Base-by-base conservation (phyloP, 2,888 invertebrate genomes). In the Acanthosepion lycidas region DNA sequence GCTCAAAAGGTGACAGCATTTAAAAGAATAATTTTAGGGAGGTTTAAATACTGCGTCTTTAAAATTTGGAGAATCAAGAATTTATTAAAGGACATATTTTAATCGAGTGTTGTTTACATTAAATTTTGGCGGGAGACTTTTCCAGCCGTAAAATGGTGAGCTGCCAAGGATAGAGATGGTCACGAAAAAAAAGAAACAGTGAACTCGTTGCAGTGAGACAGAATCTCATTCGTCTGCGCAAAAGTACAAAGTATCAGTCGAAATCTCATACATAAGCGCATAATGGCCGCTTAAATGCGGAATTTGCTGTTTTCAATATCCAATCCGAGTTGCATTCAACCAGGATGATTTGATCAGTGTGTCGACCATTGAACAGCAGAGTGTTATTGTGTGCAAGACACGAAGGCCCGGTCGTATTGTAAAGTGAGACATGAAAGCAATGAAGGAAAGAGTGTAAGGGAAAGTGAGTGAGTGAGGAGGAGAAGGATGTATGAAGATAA, bases 231-330 rank as follows among this genome's bases (percentile, higher is more conserved):
- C 28, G 78, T 78, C 78, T 78, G 78, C 28, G n/a, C n/a, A 78
- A 78, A 78, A 78, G n/a, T 78, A n/a, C 78, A 78, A 78, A 78
- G 9, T 59, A 59, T 59, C 59, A 5, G 59, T 59, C 59, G 23
- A 59, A 59, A 59, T 59, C 59, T 59, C 59, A 59, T 59, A 78
- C n/a, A n/a, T 78, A 78, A 78, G 78, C 78, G 78, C 78, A 78
- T 78, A 78, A 78, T 78, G 78, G 78, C n/a, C n/a, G n/a, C 78
- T 78, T 78, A 78, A 78, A 78, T 78, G 78, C 78, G 78, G 78
- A 78, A 78, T 78, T 78, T 18, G 78, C 9, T 8, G 78, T 78
- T 78, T 78, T 78, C 78, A 78, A 78, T 78, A 78, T 78, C 78
- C 78, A 78, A 78, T 78, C 78, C 15, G 78, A 78, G 78, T 78